Base-by-base conservation (phyloP, 2,888 invertebrate species). In the Scaptomyza flava region DNA sequence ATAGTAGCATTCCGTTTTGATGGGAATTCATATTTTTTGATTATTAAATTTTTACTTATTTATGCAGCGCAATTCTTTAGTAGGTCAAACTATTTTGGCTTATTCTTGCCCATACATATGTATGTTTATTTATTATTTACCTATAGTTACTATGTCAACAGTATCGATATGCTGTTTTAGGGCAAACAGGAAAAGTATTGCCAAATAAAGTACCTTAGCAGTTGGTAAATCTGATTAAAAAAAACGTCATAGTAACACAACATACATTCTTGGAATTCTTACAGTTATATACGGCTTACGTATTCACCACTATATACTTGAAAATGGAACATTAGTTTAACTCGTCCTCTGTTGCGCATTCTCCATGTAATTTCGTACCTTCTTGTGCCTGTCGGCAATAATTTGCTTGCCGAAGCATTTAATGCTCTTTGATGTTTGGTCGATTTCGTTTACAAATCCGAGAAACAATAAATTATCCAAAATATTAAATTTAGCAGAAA, bases 61-160 rank as follows among this genome's bases (percentile, higher is more conserved):
- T 36, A 17, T 12, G 11, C 52, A 52, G n/a, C 23, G 14, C 36
- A 14, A 41, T 30, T 53, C 17, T n/a, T 48, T 57, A 48, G 53
- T 54, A 45, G 60, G 38, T 2, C 53, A 61, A 45, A 12, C 31
- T 46, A 41, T 31, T 53, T 46, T 60, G 64, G 41, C 51, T 41
- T 57, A 30, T 38, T n/a, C 20, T 30, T 31, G 17, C 27, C 52
- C 46, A 46, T n/a, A 34, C 33, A 12, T 4, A 33, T n/a, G 31
- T 30, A 48, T 12, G 30, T 17, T 41, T 38, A 52, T 43, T 30
- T 34, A 8, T 46, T 12, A 33, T 17, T 41, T 38, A 52, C 41
- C 27, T 34, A 8, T 46, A 43, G 76, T 77, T 77, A 71, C 77
- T 79, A 71, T 77, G 84, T 86, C 87, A 81, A 81, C 72, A 54